Percentiles rank a stretch among this genome's conserved stretches.
These are phyloP conservation scores for Morphnarchus princeps DNA, from an alignment of 2,113 vertebrate species.

Conservation along the genomic window DNA sequence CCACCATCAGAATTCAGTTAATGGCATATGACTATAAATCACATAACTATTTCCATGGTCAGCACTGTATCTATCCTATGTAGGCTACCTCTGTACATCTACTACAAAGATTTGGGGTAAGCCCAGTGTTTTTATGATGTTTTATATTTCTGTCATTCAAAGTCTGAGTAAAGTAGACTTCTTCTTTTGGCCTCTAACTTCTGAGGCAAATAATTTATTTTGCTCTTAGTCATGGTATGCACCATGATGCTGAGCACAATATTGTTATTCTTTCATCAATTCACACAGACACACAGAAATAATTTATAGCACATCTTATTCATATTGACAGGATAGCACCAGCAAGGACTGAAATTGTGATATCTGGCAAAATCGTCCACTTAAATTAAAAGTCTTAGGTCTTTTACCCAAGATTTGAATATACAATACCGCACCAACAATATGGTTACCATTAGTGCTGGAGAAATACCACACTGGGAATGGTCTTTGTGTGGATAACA, in stretches of 20 bases:
- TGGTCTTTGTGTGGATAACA: background rate
- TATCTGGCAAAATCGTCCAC: background rate
- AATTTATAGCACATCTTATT: background rate
- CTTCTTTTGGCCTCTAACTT: background rate
- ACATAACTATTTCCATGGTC: background rate
- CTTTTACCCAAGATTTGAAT: background rate
- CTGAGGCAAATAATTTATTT: background rate
- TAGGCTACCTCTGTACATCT: background rate
- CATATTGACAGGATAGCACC: background rate
- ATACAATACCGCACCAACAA: accelerated
- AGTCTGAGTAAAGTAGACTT: background rate
- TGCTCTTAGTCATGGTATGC: background rate
- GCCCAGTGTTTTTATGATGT: background rate
- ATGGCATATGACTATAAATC: background rate
- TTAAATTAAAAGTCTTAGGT: background rate
- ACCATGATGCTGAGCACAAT: background rate
- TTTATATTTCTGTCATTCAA: background rate
- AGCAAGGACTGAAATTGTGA: background rate
- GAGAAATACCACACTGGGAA: background rate
- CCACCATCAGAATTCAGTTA: background rate
- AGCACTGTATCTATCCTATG: background rate
- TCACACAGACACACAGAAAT: background rate
- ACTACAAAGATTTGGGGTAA: background rate
- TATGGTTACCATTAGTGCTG: background rate
- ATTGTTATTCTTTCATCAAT: background rate